Evolutionary conservation across 2,888 invertebrate species (phyloP).

Genomic region (Dascillus cervinus): DNA sequence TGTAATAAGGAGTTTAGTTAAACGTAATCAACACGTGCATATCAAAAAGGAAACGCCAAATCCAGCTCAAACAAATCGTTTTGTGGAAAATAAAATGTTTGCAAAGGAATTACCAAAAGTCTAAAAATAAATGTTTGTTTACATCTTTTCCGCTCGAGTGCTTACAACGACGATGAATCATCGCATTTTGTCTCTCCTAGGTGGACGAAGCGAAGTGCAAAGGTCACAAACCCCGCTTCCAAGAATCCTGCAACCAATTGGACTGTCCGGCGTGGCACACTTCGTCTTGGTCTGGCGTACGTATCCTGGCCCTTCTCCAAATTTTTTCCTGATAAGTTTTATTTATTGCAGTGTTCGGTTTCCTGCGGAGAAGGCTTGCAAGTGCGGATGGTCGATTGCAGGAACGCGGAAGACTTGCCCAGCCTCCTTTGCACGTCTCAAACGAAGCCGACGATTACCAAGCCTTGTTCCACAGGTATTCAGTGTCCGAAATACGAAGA

Average conservation of each 20-base stretch:
- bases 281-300: conserved; percentile 86
- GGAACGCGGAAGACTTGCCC: conserved; percentile 50
- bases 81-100: no score
- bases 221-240: conserved; percentile 66
- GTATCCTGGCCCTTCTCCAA: conserved; percentile 33
- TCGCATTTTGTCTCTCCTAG: conserved; percentile 44
- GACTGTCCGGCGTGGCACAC: conserved; percentile 86
- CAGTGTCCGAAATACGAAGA: conserved; percentile 54
- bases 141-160: no score
- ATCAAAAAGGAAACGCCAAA: no score
- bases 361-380: conserved; percentile 85
- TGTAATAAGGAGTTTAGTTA: no score
- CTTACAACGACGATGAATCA: no score
- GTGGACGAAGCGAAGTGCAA: conserved; percentile 72
- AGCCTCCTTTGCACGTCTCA: conserved; percentile 58
- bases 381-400: conserved; percentile 74
- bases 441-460: conserved; percentile 60
- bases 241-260: conserved; percentile 76
- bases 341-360: conserved; percentile 70
- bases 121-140: no score
- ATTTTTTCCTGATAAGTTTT: not conserved
- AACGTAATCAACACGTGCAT: no score
- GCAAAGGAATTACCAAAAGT: no score
- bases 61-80: no score
- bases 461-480: conserved; percentile 68